Base-by-base conservation (phyloP, 2,888 invertebrate species). In the Gnatocerus cornutus region DNA sequence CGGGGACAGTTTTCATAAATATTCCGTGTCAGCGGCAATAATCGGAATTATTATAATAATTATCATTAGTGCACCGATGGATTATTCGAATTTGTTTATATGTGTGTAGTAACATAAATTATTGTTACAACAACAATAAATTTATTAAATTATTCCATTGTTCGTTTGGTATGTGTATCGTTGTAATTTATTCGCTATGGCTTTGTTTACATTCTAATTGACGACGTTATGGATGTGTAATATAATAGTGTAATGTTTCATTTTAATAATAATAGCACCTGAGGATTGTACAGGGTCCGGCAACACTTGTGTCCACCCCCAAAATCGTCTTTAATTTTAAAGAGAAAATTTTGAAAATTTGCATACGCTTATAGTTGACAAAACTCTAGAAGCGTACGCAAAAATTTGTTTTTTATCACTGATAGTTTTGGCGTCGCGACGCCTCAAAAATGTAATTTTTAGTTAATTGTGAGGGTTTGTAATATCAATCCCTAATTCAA, bases 131-230 rank as follows among this genome's bases (percentile, higher is more conserved):
- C 30, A 46, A 46, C 46, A 29, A 59, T 59, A 59, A 59, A 59
- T 59, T 59, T 59, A 30, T 41, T 56, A 43, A 43, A 56, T 56
- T 56, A 56, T 56, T 56, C 30, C 27, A 59, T 46, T 59, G 59
- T 59, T 59, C 45, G 21, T 13, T 45, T 43, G 29, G 9, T 8
- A 59, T 13, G 4, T 55, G 12, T n/a, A 55, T 55, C n/a, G 21
- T 7, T 39, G 41, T 56, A 56, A 56, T 56, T 56, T 43, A 56
- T 56, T 39, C 13, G 14, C 16, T 43, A 13, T 9, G 13, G 27
- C 41, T 56, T 43, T 56, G 41, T 55, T 55, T 55, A 21, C 41
- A 5, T 39, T 41, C 55, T 39, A 55, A 55, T 41, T 55, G 39
- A 55, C 16, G 55, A 13, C 55, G 55, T 55, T 55, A 55, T 56